Base-by-base conservation (phyloP, 2,113 vertebrate species). In the Nicator chloris region DNA sequence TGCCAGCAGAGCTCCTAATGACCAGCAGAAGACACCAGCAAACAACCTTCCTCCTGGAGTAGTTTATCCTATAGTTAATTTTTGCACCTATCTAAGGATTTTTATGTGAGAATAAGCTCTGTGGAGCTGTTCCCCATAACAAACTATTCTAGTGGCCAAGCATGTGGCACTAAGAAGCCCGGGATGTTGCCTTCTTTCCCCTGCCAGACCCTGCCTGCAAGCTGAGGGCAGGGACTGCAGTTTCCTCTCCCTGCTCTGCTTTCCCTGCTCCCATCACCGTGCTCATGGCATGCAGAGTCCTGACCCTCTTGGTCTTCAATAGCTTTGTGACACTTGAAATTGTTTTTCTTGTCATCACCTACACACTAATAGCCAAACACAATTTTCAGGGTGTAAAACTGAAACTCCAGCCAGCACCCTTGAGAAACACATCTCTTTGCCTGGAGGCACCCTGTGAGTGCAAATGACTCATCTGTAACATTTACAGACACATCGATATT, bases 311-410 rank as follows among this genome's bases (percentile, higher is more conserved):
- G 65, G 17, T 68, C 82, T 77, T 64, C 87, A 70, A 47, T 3
- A 75, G 82, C n/a, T 56, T 77, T 81, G 79, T 63, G 86, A 86
- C 60, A 92, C 70, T 19, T 35, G 31, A 59, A 45, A 88, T 92
- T 10, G 9, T 83, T 97, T 90, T 95, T 83, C 64, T 86, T 73
- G 40, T 90, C 88, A 64, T 68, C 92, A 83, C 47, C 26, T 80
- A 37, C 47, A 14, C 26, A 26, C 49, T 40, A 88, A 85, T 1
- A 84, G 77, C 45, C 56, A 84, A 92, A 95, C 30, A 45, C 60
- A 78, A 71, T 96, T 88, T 95, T 56, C 90, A 78, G 28, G 9
- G 80, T 84, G 80, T 90, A 71, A 95, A 96, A 83, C 37, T 49
- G 56, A 83, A 90, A 50, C 40, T 57, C 61, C 45, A 76, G 61